Evolutionary conservation across 2,888 invertebrate genomes (phyloP).

Genomic region (Apodemia duryi): DNA sequence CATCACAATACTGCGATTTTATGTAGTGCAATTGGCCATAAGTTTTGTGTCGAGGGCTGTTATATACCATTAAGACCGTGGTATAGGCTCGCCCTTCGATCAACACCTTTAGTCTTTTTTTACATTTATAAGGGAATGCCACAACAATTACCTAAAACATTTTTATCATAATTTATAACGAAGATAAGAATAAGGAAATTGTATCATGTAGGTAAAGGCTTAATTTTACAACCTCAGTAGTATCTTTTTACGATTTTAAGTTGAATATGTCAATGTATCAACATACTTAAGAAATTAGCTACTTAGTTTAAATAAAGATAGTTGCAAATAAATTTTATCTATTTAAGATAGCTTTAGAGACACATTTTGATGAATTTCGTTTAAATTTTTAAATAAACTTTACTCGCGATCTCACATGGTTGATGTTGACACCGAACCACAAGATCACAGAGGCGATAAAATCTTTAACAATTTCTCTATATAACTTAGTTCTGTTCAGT

Average conservation of each 20-base stretch:
- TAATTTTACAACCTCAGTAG: slow-evolving; percentile 10
- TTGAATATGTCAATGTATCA: slow-evolving; percentile 10
- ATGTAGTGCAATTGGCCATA: no score
- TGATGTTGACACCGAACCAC: no score
- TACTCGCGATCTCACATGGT: no score
- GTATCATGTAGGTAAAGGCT: slow-evolving; percentile 2
- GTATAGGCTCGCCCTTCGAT: no score
- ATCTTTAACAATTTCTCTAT: background rate
- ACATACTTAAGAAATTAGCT: slow-evolving; percentile 10
- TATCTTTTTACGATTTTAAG: slow-evolving; percentile 1
- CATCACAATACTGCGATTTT: no score
- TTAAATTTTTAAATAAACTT: background rate
- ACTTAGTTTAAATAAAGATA: slow-evolving; percentile 13
- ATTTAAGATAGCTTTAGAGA: background rate
- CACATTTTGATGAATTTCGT: background rate
- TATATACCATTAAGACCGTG: no score
- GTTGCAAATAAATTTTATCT: slow-evolving; percentile 9
- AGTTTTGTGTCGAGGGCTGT: no score
- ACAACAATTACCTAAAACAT: background rate
- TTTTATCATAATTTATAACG: slow-evolving; percentile 7
- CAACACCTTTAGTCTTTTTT: background rate
- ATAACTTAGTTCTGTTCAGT: background rate
- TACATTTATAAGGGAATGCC: background rate
- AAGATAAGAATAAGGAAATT: background rate
- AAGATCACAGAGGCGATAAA: no score